These are phyloP conservation scores for Pycnonotus jocosus DNA, from an alignment of 2,113 vertebrate species.

Conservation along the genomic window DNA sequence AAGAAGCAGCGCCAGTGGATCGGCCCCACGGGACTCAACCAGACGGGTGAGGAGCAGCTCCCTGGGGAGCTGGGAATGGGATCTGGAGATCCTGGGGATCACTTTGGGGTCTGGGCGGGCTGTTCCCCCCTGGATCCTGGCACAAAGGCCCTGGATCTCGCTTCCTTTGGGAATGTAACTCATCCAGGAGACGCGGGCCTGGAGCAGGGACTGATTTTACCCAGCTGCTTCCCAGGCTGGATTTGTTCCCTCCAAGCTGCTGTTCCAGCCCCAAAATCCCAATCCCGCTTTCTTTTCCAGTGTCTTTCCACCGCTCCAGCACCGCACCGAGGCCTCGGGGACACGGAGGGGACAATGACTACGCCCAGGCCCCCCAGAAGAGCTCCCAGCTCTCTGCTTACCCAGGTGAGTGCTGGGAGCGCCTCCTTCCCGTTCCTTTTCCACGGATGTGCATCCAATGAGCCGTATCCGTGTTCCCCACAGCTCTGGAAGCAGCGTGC, in stretches of 20 bases:
- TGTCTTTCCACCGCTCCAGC: constrained; percentile 73
- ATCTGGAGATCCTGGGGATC: neutral
- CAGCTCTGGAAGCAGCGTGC: constrained; percentile 61
- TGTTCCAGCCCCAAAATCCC: neutral
- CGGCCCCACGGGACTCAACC: constrained; percentile 68
- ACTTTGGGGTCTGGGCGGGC: accelerated
- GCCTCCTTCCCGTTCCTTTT: neutral
- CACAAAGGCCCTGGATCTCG: neutral
- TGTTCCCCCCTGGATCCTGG: neutral
- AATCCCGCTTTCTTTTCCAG: neutral
- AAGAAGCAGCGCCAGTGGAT: constrained; percentile 75
- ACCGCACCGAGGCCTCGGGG: neutral
- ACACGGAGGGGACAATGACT: constrained; percentile 49
- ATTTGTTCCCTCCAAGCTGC: accelerated
- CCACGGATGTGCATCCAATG: accelerated
- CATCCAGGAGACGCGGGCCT: accelerated
- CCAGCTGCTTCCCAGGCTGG: accelerated
- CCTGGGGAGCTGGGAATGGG: neutral
- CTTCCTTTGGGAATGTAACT: neutral
- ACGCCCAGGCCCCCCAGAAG: constrained; percentile 44
- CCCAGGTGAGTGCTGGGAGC: constrained; percentile 8
- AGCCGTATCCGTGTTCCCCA: neutral
- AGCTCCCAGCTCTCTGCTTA: constrained; percentile 42
- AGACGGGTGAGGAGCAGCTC: constrained; percentile 54
- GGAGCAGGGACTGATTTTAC: neutral